Percentiles rank a stretch among this genome's conserved stretches.
phyloP scores from a whole-genome alignment of 2,888 invertebrate species.

The Thymelicus sylvestris region DNA sequence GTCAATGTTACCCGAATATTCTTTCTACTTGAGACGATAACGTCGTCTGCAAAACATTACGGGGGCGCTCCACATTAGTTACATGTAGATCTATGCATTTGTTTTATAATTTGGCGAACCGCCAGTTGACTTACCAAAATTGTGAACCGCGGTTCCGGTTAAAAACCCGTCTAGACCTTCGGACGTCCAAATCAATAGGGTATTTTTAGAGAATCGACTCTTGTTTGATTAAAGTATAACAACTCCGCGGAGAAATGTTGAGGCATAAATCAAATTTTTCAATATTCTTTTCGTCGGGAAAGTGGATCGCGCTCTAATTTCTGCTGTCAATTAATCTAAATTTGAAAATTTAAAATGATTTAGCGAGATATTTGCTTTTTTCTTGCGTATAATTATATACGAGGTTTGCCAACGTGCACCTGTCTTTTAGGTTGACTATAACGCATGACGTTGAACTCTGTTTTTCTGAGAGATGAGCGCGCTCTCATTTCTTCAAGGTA shows the following conservation, averaged over 20 bases:
- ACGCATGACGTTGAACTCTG: too few species aligned
- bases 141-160: slow-evolving; percentile 42
- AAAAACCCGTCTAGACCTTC: slow-evolving; percentile 40
- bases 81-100: slow-evolving; percentile 36
- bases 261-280: slow-evolving; percentile 1
- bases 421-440: too few species aligned
- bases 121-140: slow-evolving; percentile 39
- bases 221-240: slow-evolving; percentile 16
- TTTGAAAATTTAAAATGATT: not conserved
- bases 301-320: slow-evolving; percentile 5
- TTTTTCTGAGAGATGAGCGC: too few species aligned
- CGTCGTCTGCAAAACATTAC: slow-evolving; percentile 32
- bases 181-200: slow-evolving; percentile 36
- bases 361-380: not conserved
- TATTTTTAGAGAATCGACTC: slow-evolving; percentile 30
- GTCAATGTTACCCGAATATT: slow-evolving; percentile 17
- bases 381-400: not conserved
- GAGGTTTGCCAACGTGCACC: not conserved
- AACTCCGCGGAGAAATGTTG: not conserved
- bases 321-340: not conserved
- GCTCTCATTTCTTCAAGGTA: too few species aligned
- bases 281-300: not conserved
- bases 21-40: slow-evolving; percentile 23
- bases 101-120: slow-evolving; percentile 41
- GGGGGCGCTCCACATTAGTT: slow-evolving; percentile 33